phyloP scores from a whole-genome alignment of 92 coral and sea anemone genomes.

The Bergia puertoricense region DNA sequence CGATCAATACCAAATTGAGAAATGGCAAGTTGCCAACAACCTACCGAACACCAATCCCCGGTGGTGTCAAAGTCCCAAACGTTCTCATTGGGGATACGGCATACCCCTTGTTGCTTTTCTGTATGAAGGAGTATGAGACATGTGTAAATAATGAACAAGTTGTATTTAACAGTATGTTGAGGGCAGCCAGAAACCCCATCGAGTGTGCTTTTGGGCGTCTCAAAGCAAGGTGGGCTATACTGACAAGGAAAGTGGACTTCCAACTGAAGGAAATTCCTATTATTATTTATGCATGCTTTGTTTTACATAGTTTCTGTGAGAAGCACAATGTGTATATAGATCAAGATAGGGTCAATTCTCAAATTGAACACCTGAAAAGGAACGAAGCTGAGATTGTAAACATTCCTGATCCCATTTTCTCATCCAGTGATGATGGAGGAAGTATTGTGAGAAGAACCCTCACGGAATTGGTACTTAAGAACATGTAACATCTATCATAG shows the following conservation, averaged over 20 bases:
- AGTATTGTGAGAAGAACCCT: too few relatives aligned
- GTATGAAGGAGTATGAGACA: conserved; percentile 59
- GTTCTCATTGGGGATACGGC: conserved; percentile 49
- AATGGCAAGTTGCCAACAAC: conserved; percentile 31
- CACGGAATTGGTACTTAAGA: too few relatives aligned
- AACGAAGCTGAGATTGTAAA: too few relatives aligned
- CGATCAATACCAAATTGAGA: conserved; percentile 43
- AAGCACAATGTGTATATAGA: too few relatives aligned
- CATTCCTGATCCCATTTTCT: too few relatives aligned
- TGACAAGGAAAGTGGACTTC: conserved; percentile 51
- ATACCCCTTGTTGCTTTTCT: conserved; percentile 53
- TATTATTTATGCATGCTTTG: conserved; percentile 36
- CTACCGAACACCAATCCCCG: conserved; percentile 39
- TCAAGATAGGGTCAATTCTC: too few relatives aligned
- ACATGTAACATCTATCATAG: too few relatives aligned
- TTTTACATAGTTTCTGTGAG: too few relatives aligned
- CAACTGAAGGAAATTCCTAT: conserved; percentile 45
- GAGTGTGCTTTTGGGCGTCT: conserved; percentile 66
- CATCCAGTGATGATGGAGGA: too few relatives aligned
- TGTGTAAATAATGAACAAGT: conserved; percentile 53
- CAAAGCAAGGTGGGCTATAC: conserved; percentile 59
- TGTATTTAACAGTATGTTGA: conserved; percentile 51
- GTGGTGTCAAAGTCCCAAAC: conserved; percentile 50
- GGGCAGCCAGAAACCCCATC: conserved; percentile 59
- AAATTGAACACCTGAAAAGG: too few relatives aligned